Evolutionary conservation across 2,113 vertebrate species (phyloP).

Genomic region (Cryptomyrus ogoouensis): DNA sequence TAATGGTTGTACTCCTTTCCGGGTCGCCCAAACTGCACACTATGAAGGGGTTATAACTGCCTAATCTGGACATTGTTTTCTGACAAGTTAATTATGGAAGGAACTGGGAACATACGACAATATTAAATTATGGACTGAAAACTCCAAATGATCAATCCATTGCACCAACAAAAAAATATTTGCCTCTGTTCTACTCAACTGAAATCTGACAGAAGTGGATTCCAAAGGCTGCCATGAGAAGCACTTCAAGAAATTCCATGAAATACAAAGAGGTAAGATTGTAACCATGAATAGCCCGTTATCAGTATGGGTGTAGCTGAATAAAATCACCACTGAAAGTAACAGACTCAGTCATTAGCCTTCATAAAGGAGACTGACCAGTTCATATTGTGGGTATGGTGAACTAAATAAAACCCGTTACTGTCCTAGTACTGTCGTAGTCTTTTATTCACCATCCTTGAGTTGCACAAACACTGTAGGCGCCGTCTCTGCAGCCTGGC

Average conservation of each 20-base stretch:
- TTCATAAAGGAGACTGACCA: not conserved
- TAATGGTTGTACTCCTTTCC: not conserved
- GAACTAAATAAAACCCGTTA: not conserved
- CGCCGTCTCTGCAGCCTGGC: not conserved
- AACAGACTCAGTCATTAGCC: not conserved
- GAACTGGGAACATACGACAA: not conserved
- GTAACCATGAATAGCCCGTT: not conserved
- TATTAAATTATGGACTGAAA: slow-evolving; percentile 7
- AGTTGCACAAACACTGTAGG: not conserved
- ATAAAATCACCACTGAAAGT: not conserved
- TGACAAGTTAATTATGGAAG: slow-evolving; percentile 16
- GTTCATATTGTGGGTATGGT: not conserved
- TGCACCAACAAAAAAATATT: not conserved
- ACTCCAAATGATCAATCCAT: not conserved
- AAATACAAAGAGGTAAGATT: not conserved
- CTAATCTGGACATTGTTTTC: slow-evolving; percentile 12
- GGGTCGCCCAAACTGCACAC: not conserved
- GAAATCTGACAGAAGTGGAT: not conserved
- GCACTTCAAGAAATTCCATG: not conserved
- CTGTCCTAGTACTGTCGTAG: not conserved
- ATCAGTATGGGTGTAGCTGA: not conserved
- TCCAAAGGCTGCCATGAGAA: not conserved
- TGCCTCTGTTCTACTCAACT: not conserved
- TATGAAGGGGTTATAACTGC: not conserved
- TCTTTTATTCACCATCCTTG: not conserved